Evolutionary conservation across 2,888 invertebrate genomes (phyloP), one percentile per base, ranked within the genome.

Genomic region (Lacanobia oleracea): DNA sequence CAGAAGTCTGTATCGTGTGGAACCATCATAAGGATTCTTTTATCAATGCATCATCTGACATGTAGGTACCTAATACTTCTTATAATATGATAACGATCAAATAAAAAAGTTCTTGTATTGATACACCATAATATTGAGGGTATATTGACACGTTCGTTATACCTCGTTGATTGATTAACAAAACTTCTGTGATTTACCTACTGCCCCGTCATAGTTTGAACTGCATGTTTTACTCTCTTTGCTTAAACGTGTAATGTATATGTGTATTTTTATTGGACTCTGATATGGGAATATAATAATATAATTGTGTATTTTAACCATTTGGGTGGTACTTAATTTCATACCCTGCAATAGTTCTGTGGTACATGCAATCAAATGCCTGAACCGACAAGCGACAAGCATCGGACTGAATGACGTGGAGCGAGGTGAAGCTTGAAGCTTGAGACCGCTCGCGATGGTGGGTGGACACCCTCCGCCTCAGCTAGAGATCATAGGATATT

Each of bases 101-200:
- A 65, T 53, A 59, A 65, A 68, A 66, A 63, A 48, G 23, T 56
- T 61, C 3, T 54, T 43, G 40, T 72, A 43, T 66, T 64, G 23
- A 48, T 65, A 43, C 6, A 53, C 12, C 63, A 64, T 56, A 50
- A 67, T 60, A 61, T 77, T 61, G 37, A 33, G 14, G 2, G 23
- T 64, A 37, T 50, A 63, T 50, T 63, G 43, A 54, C 7, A 43
- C 2, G 14, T 50, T 45, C 2, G 33, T 54, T 40, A 16, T 6
- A 48, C 8, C 33, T 53, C 4, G 56, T 33, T 64, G 76, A 66
- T 71, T 79, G 60, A 77, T 79, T 61, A 54, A 50, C 16, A 27
- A 50, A 48, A 57, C 23, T 14, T 5, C 8, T 48, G 33, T 50
- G 79, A 50, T 63, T 63, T 48, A n/a, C n/a, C n/a, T n/a, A 50